These are phyloP conservation scores for Zele albiditarsus DNA, from an alignment of 2,888 invertebrate genomes.

Conservation along the genomic window DNA sequence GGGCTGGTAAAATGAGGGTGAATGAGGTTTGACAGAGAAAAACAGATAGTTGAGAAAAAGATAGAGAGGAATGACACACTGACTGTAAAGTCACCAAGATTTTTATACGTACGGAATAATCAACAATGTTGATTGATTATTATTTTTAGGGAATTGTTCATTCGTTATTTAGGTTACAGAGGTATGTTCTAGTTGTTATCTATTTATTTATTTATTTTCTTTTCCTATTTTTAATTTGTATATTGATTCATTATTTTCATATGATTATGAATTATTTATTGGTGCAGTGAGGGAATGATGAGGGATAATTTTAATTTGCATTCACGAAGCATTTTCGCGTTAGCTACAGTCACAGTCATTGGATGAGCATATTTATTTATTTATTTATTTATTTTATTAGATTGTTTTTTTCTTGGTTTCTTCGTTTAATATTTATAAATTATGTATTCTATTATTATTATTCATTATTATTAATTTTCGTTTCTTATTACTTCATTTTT, in stretches of 20 bases:
- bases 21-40: no score
- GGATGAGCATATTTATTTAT: conserved; percentile 58
- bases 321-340: conserved; percentile 48
- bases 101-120: background rate
- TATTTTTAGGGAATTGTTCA: background rate
- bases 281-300: background rate
- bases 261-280: conserved; percentile 17
- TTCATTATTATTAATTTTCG: conserved; percentile 4
- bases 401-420: conserved; percentile 1
- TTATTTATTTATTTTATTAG: conserved; percentile 31
- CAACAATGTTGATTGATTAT: background rate
- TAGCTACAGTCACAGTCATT: conserved; percentile 65
- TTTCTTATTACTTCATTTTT: conserved; percentile 20
- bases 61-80: background rate
- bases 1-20: background rate
- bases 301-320: conserved; percentile 31
- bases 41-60: no score
- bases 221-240: conserved; percentile 17
- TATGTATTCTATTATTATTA: conserved; percentile 8
- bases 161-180: background rate
- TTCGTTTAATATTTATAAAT: conserved; percentile 25
- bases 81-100: background rate
- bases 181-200: background rate
- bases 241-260: conserved; percentile 28
- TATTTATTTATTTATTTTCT: conserved; percentile 25